Conservation (phyloP, 1,140 invertebrate species). For the Pristionchus pacificus region DNA sequence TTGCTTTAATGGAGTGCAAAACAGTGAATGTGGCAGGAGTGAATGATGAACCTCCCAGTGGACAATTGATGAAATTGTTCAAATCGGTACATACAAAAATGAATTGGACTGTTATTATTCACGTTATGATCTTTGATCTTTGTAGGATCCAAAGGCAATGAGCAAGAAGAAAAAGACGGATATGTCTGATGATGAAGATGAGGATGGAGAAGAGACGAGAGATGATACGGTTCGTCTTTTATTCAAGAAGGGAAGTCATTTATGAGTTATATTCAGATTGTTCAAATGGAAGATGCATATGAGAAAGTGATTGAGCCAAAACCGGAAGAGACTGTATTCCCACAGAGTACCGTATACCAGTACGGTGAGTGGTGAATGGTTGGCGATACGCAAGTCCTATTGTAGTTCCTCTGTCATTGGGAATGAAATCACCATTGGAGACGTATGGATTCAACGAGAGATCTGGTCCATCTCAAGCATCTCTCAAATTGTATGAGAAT, state of each 20-base stretch:
- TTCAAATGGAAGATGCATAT: constrained; percentile 3
- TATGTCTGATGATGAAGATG: constrained; percentile 39
- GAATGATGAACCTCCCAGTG: constrained; percentile 37
- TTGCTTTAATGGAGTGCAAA: constrained; percentile 7
- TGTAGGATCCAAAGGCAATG: constrained; percentile 16
- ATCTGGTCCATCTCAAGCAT: constrained; percentile 4
- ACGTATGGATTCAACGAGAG: constrained; percentile 34
- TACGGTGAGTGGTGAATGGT: not conserved
- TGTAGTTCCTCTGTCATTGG: constrained; percentile 22
- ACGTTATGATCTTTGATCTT: not conserved
- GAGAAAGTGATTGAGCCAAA: not conserved
- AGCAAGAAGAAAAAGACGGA: constrained; percentile 19
- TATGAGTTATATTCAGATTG: constrained; percentile 16
- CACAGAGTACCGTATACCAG: constrained; percentile 1
- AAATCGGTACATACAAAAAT: too few species aligned
- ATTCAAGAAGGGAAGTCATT: constrained; percentile 22
- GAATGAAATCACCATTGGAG: constrained; percentile 40
- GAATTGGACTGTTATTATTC: too few species aligned
- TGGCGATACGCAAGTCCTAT: not conserved
- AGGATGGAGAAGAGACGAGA: constrained; percentile 28
- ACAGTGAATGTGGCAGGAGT: constrained; percentile 32
- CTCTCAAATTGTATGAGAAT: constrained; percentile 20
- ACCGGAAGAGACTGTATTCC: not conserved
- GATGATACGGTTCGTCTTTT: constrained; percentile 14
- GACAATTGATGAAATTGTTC: constrained; percentile 46